Conservation (phyloP, 2,797 vertebrate species). For the Myripristis jacobus region DNA sequence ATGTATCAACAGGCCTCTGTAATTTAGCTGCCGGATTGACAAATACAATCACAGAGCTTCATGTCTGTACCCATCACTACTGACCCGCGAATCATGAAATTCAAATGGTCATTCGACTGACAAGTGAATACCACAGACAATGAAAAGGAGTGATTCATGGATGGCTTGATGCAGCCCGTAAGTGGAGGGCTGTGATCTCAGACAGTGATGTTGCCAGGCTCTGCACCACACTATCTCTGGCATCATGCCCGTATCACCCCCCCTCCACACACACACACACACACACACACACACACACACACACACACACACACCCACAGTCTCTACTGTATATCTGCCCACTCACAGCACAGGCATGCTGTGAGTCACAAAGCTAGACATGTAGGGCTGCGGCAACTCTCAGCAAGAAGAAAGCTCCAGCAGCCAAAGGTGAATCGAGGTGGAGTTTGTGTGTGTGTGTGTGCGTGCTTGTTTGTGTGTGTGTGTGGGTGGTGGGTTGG, state of each 20-base stretch:
- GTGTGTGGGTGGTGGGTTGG: too few species aligned
- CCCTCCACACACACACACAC: conserved; percentile 43
- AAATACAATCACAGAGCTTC: conserved; percentile 28
- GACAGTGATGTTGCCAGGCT: conserved; percentile 71
- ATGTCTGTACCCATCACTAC: conserved; percentile 2
- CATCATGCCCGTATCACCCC: conserved; percentile 53
- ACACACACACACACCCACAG: conserved; percentile 55
- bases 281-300: too few species aligned
- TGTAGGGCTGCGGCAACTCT: conserved; percentile 33
- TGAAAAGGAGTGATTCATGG: conserved; percentile 64
- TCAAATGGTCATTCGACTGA: conserved; percentile 51
- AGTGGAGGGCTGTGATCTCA: conserved; percentile 71
- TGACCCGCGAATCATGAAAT: conserved; percentile 37
- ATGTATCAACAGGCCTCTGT: conserved; percentile 2
- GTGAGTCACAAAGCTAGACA: conserved; percentile 59
- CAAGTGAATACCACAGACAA: conserved; percentile 48
- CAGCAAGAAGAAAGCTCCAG: conserved; percentile 34
- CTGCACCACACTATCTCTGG: conserved; percentile 59
- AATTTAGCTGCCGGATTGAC: not conserved
- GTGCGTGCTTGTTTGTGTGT: too few species aligned
- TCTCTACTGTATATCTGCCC: conserved; percentile 68
- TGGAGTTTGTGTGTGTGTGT: too few species aligned
- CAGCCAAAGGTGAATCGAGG: too few species aligned
- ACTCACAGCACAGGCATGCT: conserved; percentile 44
- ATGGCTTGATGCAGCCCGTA: conserved; percentile 60